Base-by-base conservation (phyloP, 2,888 invertebrate species). In the Leptinotarsa haldemani region DNA sequence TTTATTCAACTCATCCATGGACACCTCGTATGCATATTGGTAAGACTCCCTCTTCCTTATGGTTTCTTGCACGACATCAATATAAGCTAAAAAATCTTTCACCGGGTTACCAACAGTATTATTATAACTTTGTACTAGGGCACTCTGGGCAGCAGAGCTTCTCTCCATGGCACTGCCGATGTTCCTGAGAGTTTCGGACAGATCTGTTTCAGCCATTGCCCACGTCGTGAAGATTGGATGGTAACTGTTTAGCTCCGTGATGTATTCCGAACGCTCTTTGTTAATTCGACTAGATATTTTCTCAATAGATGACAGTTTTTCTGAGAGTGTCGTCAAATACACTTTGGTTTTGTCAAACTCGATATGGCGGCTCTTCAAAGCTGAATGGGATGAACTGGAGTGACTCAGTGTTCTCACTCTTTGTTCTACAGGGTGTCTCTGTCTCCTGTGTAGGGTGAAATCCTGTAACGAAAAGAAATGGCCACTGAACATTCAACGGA, bases 11-110 rank as follows among this genome's bases (percentile, higher is more conserved):
- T 93, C 92, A 64, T 93, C 92, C 50, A 91, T 86, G 0, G 91
- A 90, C 73, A 88, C 86, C 82, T 93, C 93, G 82, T 92, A 93
- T 71, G 90, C 89, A 77, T 89, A 90, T 82, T 93, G 93, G 82
- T 91, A 90, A 0, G 89, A 87, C 82, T 93, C 93, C 48, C 93
- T 86, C 75, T 92, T 89, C 69, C 88, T 86, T 50, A 93, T 83
- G 18, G 92, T 91, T 80, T 91, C 92, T 86, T 92, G 92, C 7
- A 93, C 91, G 53, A 92, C 91, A 78, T 93, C 93, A 65, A 92
- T 88, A 82, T 93, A 93, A 69, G 90, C 87, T 30, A 92, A 86
- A 82, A 93, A 93, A 82, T 93, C 93, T 80, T 89, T 87, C 79
- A 90, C 88, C 7, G 90, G 89, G 78, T 86, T 88, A 1, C 87